phyloP scores from a whole-genome alignment of 2,797 vertebrate genomes.

The Hirundo rustica region DNA sequence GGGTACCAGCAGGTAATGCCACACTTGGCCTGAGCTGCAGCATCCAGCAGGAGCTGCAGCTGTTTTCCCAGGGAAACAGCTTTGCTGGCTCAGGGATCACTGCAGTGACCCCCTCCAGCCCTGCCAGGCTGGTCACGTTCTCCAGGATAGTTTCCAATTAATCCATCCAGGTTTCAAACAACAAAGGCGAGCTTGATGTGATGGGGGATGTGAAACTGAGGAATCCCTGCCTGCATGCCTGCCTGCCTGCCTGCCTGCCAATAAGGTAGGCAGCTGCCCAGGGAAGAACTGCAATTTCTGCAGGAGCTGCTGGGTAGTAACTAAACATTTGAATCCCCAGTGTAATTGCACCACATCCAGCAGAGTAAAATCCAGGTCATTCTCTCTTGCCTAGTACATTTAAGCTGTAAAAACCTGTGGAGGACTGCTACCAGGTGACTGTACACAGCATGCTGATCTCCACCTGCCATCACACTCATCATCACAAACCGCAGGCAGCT shows the following conservation, averaged over 20 bases:
- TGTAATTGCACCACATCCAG: neutral
- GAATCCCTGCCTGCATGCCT: neutral
- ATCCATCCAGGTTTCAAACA: neutral
- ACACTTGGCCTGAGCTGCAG: neutral
- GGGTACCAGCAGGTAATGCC: neutral
- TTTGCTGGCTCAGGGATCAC: neutral
- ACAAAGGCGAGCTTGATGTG: accelerated
- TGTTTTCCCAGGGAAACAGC: neutral
- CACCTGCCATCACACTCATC: neutral
- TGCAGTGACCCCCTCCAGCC: neutral
- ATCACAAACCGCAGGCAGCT: neutral
- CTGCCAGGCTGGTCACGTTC: neutral
- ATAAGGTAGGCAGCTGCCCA: neutral
- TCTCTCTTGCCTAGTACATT: neutral
- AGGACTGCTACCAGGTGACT: neutral
- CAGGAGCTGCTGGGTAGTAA: neutral
- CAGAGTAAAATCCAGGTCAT: neutral
- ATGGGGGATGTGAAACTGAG: neutral
- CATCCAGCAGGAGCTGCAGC: neutral
- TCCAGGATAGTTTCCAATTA: neutral
- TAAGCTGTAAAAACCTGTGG: neutral
- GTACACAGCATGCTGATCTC: neutral
- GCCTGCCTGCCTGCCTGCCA: neutral
- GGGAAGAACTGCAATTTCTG: neutral
- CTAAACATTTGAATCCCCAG: neutral